These are phyloP conservation scores for Rhinogobius similis DNA, from an alignment of 2,113 vertebrate genomes.

Conservation along the genomic window DNA sequence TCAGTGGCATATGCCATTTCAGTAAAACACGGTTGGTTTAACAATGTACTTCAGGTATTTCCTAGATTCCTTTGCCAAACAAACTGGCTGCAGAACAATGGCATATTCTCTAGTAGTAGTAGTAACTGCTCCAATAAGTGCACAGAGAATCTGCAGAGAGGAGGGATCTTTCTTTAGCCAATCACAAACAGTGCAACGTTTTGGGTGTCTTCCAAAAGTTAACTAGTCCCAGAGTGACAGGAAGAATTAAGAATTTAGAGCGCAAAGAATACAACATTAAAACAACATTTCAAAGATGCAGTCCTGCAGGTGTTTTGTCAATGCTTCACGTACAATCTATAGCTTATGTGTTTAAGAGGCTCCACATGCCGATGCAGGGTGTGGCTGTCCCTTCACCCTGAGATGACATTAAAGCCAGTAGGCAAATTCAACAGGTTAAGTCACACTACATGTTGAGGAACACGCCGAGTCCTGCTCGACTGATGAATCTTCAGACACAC, in stretches of 20 bases:
- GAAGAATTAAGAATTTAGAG: conserved; percentile 25
- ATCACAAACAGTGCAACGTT: conserved; percentile 34
- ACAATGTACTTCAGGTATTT: not conserved
- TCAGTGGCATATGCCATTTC: not conserved
- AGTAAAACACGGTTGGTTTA: not conserved
- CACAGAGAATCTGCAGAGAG: conserved; percentile 24
- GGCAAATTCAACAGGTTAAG: conserved; percentile 71
- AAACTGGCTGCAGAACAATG: conserved; percentile 12
- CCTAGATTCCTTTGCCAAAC: conserved; percentile 30
- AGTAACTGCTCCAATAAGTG: conserved; percentile 19
- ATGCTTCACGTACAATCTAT: not conserved
- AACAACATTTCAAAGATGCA: conserved; percentile 9
- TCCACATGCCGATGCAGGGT: conserved; percentile 59
- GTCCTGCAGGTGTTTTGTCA: conserved; percentile 1
- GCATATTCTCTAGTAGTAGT: conserved; percentile 22
- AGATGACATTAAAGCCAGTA: conserved; percentile 55
- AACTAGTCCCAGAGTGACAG: conserved; percentile 54
- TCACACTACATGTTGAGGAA: conserved; percentile 51
- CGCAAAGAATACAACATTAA: conserved; percentile 2
- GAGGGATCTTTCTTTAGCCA: conserved; percentile 50
- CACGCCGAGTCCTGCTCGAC: conserved; percentile 65
- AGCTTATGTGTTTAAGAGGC: conserved; percentile 22
- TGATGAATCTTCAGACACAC: conserved; percentile 45
- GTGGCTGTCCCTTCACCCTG: conserved; percentile 61
- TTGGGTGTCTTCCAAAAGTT: conserved; percentile 51